A percentile compares a stretch with the other conserved stretches of the same genome.
Evolutionary conservation across 1,140 invertebrate species (phyloP).

Genomic region (Coelopa frigida): DNA sequence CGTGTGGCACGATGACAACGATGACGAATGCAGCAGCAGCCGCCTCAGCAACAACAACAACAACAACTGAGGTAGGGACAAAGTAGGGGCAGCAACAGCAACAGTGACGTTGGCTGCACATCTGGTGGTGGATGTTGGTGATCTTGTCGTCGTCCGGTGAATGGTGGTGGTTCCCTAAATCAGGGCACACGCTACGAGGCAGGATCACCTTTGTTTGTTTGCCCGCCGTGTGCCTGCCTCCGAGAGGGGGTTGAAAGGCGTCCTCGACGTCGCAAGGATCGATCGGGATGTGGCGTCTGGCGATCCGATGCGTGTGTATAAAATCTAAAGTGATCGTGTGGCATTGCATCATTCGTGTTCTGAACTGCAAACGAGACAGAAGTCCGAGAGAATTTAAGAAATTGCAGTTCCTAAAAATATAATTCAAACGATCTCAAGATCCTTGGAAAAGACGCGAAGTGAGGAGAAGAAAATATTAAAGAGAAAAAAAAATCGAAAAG

Average conservation of each 20-base stretch:
- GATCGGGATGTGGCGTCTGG: no score
- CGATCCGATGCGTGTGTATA: conserved; percentile 18
- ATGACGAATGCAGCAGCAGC: no score
- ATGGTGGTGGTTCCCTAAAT: background rate
- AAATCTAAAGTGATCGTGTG: conserved; percentile 34
- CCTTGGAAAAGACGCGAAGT: no score
- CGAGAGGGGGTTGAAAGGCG: conserved; percentile 10
- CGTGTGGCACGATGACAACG: no score
- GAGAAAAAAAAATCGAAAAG: no score
- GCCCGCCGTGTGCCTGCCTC: background rate
- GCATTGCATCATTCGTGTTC: conserved; percentile 39
- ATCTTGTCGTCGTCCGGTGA: conserved; percentile 5
- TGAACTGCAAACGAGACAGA: conserved; percentile 32
- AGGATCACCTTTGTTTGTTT: conserved; percentile 1
- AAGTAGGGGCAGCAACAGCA: background rate
- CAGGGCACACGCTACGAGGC: background rate
- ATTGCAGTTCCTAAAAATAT: no score
- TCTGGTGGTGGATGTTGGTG: background rate
- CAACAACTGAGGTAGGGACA: no score
- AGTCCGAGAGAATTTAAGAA: conserved; percentile 10
- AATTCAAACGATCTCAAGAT: no score
- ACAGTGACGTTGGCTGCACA: background rate
- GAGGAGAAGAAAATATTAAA: no score
- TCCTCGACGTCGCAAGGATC: no score
- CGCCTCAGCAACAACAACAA: background rate